Base-by-base conservation (phyloP, 2,113 vertebrate species). In the Poeciliopsis retropinna region DNA sequence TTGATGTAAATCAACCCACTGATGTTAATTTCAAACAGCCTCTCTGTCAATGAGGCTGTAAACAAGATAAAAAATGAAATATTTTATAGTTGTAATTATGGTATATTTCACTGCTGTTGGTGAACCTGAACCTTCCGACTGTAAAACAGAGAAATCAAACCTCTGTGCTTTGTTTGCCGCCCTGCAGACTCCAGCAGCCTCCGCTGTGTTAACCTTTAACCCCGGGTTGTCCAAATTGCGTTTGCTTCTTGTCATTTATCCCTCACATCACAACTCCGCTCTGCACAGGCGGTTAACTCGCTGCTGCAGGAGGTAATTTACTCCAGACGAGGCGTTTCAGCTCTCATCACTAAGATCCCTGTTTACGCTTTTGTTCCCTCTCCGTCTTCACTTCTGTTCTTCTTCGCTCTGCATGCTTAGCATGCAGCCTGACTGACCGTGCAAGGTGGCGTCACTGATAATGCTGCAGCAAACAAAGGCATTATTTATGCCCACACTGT, bases 161-260 rank as follows among this genome's bases (percentile, higher is more conserved):
- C 63, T 41, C 66, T 34, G 41, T 27, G 13, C 29, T 61, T 44
- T 19, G 34, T 5, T 62, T 39, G 76, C 67, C 76, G 70, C 83
- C 73, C 73, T 30, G 67, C 80, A 75, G 85, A 85, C 69, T 82
- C 77, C 64, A 64, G 51, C 30, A 60, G 78, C 79, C 80, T 72
- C 69, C 69, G 76, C 83, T 80, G 39, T 84, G 85, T 89, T 88
- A 87, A 90, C 91, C 89, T 87, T 37, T 30, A 60, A 64, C 89
- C 82, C 60, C 1, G 57, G 51, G 60, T 75, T 84, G 89, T 88
- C 87, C 75, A 54, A 70, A 76, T 60, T 70, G 78, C 25, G 37
- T 76, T 69, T 57, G 14, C 75, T 47, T 70, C 29, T 15, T 78
- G 87, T 88, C 85, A 89, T 80, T 90, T 80, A 86, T 77, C 73